Conservation (phyloP, 2,113 vertebrate genomes). For the Ciconia boyciana region DNA sequence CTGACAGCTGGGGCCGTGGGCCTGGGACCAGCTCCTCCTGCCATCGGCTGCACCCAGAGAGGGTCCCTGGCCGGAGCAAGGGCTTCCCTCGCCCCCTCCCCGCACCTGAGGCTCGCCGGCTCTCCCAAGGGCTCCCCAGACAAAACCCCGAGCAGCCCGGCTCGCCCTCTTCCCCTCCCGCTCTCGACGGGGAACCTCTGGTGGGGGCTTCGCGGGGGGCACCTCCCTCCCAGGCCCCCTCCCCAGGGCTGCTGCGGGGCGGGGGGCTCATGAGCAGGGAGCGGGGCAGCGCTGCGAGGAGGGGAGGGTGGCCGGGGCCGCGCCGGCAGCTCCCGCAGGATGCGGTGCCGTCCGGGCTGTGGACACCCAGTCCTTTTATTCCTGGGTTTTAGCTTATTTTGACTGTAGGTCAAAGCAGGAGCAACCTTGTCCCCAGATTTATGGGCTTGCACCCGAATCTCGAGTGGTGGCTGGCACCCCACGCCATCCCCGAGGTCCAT, state of each 20-base stretch:
- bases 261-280: background rate
- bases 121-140: slow-evolving; percentile 26
- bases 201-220: no score
- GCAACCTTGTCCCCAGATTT: background rate
- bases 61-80: slow-evolving; percentile 47
- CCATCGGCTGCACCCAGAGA: slow-evolving; percentile 80
- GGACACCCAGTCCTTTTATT: background rate
- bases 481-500: fast-evolving
- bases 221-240: background rate
- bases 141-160: background rate
- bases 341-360: fast-evolving
- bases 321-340: background rate
- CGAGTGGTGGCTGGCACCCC: fast-evolving
- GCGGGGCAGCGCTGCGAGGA: background rate
- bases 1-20: slow-evolving; percentile 90
- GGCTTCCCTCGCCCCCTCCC: slow-evolving; percentile 26
- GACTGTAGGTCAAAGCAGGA: background rate
- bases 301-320: fast-evolving
- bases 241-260: background rate
- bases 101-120: slow-evolving; percentile 54
- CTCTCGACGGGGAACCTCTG: background rate
- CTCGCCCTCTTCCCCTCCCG: background rate
- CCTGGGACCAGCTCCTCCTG: slow-evolving; percentile 87
- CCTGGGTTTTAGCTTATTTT: background rate
- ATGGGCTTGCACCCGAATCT: background rate